Percentiles rank a stretch among this genome's conserved stretches.
Evolutionary conservation across 2,797 vertebrate species (phyloP).

Genomic region (Eidolon dupreanum): DNA sequence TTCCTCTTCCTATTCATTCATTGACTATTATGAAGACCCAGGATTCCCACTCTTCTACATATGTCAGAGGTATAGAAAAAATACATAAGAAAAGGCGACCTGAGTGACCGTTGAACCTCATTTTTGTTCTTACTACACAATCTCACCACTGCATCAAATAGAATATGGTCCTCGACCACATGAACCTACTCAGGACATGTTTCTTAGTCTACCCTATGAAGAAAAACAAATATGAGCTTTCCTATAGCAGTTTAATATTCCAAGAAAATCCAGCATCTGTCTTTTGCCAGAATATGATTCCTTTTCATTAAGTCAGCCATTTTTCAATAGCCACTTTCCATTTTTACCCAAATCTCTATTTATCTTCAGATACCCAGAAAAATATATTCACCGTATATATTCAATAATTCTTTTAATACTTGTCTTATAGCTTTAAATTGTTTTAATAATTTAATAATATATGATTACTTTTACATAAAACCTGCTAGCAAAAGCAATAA

Average conservation of each 20-base stretch:
- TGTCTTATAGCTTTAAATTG: background rate
- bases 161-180: too few species aligned
- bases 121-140: background rate
- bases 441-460: background rate
- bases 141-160: background rate
- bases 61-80: background rate
- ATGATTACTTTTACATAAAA: background rate
- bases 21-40: background rate
- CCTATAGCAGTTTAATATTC: background rate
- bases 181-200: background rate
- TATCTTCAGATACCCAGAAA: background rate
- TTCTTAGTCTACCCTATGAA: background rate
- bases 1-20: background rate
- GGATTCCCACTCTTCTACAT: background rate
- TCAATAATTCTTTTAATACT: background rate
- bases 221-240: background rate
- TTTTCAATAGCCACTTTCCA: background rate
- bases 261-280: background rate
- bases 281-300: background rate
- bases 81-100: background rate
- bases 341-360: background rate
- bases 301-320: background rate
- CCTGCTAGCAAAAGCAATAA: background rate
- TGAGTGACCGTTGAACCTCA: background rate
- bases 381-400: background rate